phyloP scores from a whole-genome alignment of 2,113 vertebrate genomes.

The Pholis gunnellus region DNA sequence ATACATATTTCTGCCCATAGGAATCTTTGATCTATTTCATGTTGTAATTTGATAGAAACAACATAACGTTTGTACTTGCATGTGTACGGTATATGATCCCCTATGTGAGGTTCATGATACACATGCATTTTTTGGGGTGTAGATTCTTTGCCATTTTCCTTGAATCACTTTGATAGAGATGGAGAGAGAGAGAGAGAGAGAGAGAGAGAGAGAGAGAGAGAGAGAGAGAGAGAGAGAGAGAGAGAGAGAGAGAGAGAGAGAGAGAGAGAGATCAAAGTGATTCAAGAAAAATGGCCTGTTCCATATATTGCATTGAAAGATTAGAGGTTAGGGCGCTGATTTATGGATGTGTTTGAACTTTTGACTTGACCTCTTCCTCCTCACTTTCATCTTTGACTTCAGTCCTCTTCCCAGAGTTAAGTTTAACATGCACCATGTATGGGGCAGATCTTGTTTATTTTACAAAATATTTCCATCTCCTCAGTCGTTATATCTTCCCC shows the following conservation, averaged over 20 bases:
- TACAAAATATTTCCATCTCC: neutral
- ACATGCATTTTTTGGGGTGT: neutral
- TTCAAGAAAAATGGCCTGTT: neutral
- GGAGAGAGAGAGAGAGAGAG: neutral
- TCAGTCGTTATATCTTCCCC: neutral
- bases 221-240: neutral
- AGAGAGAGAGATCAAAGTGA: neutral
- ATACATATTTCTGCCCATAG: neutral
- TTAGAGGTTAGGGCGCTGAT: constrained; percentile 8
- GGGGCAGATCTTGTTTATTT: neutral
- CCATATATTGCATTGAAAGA: constrained; percentile 16
- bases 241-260: neutral
- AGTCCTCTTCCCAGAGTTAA: neutral
- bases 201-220: neutral
- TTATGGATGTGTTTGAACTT: constrained; percentile 26
- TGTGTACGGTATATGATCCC: neutral
- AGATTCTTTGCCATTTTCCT: neutral
- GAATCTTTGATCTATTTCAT: neutral
- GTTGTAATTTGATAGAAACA: neutral
- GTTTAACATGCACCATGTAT: neutral
- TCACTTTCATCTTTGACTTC: constrained; percentile 36
- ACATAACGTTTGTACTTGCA: neutral
- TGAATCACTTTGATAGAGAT: neutral
- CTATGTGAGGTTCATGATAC: neutral
- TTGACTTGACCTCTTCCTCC: constrained; percentile 15